Evolutionary conservation across 2,797 vertebrate species (phyloP).

Genomic region (Muraenolepis orangiensis): DNA sequence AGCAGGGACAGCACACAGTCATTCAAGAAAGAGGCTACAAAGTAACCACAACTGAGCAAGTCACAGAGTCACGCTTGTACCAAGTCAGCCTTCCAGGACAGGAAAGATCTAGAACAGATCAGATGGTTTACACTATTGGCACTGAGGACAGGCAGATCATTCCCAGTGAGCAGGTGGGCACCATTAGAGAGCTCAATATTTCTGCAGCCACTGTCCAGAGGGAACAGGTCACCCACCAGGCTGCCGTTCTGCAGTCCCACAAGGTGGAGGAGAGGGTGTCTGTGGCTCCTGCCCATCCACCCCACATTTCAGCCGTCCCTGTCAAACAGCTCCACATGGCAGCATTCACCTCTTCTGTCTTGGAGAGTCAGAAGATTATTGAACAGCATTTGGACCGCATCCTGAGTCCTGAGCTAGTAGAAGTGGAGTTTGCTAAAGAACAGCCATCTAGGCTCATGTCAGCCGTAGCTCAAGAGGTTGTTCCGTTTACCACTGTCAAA

Average conservation of each 20-base stretch:
- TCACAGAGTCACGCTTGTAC: constrained; percentile 78
- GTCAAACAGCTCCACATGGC: constrained; percentile 70
- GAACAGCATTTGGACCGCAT: constrained; percentile 72
- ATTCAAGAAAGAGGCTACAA: constrained; percentile 75
- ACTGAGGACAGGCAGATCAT: constrained; percentile 75
- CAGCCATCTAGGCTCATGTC: constrained; percentile 57
- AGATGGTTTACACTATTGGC: constrained; percentile 81
- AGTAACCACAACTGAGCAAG: constrained; percentile 70
- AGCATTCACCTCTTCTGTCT: constrained; percentile 71
- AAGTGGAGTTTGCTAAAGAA: constrained; percentile 57
- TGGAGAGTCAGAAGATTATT: constrained; percentile 70
- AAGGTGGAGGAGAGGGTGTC: constrained; percentile 72
- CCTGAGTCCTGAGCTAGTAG: constrained; percentile 64
- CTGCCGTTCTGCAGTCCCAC: constrained; percentile 73
- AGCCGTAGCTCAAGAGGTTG: constrained; percentile 65
- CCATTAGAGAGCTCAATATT: constrained; percentile 65
- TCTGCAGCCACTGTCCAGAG: constrained; percentile 71
- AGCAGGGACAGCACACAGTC: constrained; percentile 54
- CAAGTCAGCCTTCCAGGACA: constrained; percentile 79
- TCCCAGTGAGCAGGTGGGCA: constrained; percentile 72
- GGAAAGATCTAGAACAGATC: constrained; percentile 53
- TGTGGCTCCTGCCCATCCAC: constrained; percentile 54
- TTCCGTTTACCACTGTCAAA: constrained; percentile 56
- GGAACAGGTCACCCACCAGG: constrained; percentile 74
- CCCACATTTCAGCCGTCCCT: constrained; percentile 58